These are phyloP conservation scores for Gorsachius goisagi DNA, from an alignment of 2,113 vertebrate species.

Conservation along the genomic window DNA sequence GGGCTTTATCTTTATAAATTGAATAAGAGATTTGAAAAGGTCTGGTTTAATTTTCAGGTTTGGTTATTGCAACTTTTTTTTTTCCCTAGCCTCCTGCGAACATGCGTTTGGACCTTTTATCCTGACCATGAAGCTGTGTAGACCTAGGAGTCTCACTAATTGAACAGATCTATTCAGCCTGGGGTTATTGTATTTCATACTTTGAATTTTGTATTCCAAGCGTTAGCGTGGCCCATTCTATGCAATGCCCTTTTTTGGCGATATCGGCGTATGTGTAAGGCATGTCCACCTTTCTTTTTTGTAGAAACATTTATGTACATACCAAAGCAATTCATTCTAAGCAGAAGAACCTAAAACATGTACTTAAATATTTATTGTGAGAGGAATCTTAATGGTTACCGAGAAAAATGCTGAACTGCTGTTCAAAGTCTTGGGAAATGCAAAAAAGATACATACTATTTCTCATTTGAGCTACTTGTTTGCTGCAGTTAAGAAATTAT, in stretches of 20 bases:
- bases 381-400: background rate
- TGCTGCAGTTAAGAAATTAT: background rate
- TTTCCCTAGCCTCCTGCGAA: background rate
- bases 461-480: background rate
- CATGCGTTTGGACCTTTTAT: background rate
- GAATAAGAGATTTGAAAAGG: background rate
- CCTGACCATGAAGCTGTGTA: rapidly evolving
- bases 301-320: background rate
- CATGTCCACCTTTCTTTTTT: background rate
- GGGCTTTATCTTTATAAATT: background rate
- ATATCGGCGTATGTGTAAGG: background rate
- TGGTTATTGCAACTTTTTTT: background rate
- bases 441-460: background rate
- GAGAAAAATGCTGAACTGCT: background rate
- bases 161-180: background rate
- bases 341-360: rapidly evolving
- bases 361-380: background rate
- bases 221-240: background rate
- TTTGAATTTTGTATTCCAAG: background rate
- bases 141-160: background rate
- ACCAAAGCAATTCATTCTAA: background rate
- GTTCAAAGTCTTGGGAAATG: background rate
- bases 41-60: background rate
- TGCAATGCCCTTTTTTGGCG: background rate
- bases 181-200: background rate